Evolutionary conservation across 2,797 vertebrate species (phyloP), one percentile per base, ranked within the genome.

Genomic region (Merluccius polli): DNA sequence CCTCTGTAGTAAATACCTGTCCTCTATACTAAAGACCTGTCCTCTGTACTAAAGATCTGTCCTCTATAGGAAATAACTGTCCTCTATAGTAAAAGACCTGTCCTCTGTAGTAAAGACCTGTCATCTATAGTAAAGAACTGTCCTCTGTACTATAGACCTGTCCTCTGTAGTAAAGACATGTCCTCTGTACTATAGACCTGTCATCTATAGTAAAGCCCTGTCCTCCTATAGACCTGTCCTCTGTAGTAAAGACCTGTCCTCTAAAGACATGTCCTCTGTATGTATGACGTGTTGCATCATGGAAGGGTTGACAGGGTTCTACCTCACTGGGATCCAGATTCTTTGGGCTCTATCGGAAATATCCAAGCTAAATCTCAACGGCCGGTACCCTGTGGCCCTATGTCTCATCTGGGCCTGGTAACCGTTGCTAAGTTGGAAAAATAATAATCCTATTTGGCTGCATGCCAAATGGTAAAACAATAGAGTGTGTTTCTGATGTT

Each of bases 391-490:
- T 21, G 59, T 21, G n/a, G 59, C 59, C 59, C 67, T 18, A 2
- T 0, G 27, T 69, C 27, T 18, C 67, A 1, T 69, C 67, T 30
- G 6, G 76, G 63, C 82, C 76, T 80, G 81, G 88, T 85, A 79
- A 87, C 88, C 21, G 85, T 88, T 85, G 78, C 82, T 85, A 86
- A 79, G 82, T 72, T 82, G 75, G 71, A 89, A 78, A 92, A 92
- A 92, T 82, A 89, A 75, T 69, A 72, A 32, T 32, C 29, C 72
- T 52, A 59, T 11, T 72, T 89, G 90, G 87, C 85, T 2, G 4
- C 6, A 36, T 0, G 87, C 90, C 89, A 89, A 79, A n/a, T n/a
- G 73, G 79, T 75, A 81, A 85, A 91, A 92, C 91, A 92, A 92
- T 90, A 86, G 88, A 76, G 82, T 89, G 82, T 75, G 80, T 78